Conservation (phyloP, 2,113 vertebrate genomes). For the Syngnathus scovelli region DNA sequence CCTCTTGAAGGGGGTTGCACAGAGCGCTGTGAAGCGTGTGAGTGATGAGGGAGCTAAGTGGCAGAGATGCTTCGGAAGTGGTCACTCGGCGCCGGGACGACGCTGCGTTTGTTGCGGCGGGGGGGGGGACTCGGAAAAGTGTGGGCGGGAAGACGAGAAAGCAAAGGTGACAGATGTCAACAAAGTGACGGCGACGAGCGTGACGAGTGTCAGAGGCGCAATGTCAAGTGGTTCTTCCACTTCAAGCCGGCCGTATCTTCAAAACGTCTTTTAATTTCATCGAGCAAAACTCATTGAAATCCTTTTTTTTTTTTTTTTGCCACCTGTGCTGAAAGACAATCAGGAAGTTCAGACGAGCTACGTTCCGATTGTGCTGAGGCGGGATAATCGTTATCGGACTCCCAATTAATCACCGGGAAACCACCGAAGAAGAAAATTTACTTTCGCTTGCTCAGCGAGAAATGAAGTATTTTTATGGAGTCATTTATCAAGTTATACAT, state of each 20-base stretch:
- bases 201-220: constrained; percentile 53
- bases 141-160: constrained; percentile 9
- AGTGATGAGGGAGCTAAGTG: constrained; percentile 70
- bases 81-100: constrained; percentile 33
- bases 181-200: constrained; percentile 48
- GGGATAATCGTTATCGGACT: constrained; percentile 25
- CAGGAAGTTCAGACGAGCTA: constrained; percentile 43
- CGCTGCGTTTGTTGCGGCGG: constrained; percentile 24
- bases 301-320: constrained; percentile 34
- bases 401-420: constrained; percentile 51
- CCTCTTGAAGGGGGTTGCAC: constrained; percentile 24
- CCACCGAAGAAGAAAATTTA: constrained; percentile 19
- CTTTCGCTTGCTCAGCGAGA: constrained; percentile 33
- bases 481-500: constrained; percentile 10
- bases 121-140: constrained; percentile 8
- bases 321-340: constrained; percentile 28
- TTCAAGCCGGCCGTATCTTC: background rate
- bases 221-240: constrained; percentile 7
- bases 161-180: constrained; percentile 63
- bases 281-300: constrained; percentile 11
- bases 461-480: constrained; percentile 3
- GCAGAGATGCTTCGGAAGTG: constrained; percentile 62
- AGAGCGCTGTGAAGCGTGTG: constrained; percentile 49
- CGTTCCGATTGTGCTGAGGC: constrained; percentile 49
- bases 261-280: background rate